Conservation (phyloP, 2,888 invertebrate genomes). For the Nebria salina region DNA sequence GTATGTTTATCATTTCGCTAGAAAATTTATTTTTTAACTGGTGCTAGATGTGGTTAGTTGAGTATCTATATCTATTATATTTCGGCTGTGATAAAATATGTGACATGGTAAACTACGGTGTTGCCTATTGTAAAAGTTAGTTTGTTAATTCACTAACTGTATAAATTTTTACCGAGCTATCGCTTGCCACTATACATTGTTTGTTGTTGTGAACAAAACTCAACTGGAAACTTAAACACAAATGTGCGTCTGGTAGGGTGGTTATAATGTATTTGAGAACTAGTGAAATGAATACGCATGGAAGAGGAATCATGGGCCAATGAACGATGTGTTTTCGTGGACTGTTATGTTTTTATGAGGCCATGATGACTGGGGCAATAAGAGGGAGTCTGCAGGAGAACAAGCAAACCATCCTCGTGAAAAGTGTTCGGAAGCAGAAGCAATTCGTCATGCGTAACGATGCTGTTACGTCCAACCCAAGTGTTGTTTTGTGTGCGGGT, state of each 20-base stretch:
- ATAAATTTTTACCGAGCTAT: too few species aligned
- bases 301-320: neutral
- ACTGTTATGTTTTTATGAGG: neutral
- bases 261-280: neutral
- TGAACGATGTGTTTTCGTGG: neutral
- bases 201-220: too few species aligned
- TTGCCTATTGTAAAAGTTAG: too few species aligned
- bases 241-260: neutral
- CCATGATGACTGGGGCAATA: neutral
- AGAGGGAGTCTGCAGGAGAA: neutral
- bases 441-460: conserved; percentile 15
- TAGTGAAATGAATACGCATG: neutral
- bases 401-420: neutral
- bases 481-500: conserved; percentile 8
- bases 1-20: too few species aligned
- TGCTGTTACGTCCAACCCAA: neutral
- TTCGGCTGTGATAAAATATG: too few species aligned
- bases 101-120: too few species aligned
- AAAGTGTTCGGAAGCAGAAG: neutral
- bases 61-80: too few species aligned
- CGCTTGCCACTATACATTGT: too few species aligned
- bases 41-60: too few species aligned
- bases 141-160: too few species aligned
- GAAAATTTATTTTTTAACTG: too few species aligned
- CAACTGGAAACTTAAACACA: too few species aligned